A percentile compares a stretch with the other conserved stretches of the same genome.
These are phyloP conservation scores for Dolichomitus sp. DNA, from an alignment of 2,888 invertebrate genomes.

Conservation along the genomic window DNA sequence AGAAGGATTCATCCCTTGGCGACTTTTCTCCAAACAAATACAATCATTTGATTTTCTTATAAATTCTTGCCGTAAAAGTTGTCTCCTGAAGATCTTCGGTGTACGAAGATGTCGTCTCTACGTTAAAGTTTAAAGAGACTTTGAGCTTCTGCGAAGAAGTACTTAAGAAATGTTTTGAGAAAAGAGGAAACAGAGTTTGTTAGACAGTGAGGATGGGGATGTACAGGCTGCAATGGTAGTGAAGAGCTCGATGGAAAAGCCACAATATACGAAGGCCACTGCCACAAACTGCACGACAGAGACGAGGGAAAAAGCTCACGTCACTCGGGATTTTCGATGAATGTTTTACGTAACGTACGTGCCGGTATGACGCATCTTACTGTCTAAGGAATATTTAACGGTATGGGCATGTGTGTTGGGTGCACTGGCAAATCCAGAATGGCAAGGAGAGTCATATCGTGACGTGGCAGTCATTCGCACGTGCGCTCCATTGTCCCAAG, in stretches of 20 bases:
- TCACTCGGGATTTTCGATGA: conserved; percentile 44
- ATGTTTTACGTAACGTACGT: conserved; percentile 54
- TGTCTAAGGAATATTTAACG: conserved; percentile 10
- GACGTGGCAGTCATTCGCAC: conserved; percentile 38
- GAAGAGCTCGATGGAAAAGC: neutral
- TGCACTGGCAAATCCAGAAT: conserved; percentile 31
- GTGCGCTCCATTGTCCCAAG: conserved; percentile 44
- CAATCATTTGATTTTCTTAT: conserved; percentile 25
- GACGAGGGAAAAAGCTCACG: conserved; percentile 10
- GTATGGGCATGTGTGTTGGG: conserved; percentile 4
- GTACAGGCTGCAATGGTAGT: neutral
- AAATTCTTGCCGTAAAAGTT: conserved; percentile 35
- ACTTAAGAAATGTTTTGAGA: conserved; percentile 45
- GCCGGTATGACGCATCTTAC: conserved; percentile 19
- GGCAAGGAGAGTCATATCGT: conserved; percentile 18
- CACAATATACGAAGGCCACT: neutral
- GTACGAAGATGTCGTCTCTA: conserved; percentile 11
- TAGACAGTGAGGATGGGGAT: neutral
- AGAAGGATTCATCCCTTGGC: conserved; percentile 12
- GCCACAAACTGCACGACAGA: neutral
- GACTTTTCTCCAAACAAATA: no score
- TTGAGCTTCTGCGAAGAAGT: conserved; percentile 42
- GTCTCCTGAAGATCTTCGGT: neutral
- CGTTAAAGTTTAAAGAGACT: conserved; percentile 60
- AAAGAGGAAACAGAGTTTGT: conserved; percentile 6